These are phyloP conservation scores for Florisuga fusca DNA, from an alignment of 2,797 vertebrate genomes.

Conservation along the genomic window DNA sequence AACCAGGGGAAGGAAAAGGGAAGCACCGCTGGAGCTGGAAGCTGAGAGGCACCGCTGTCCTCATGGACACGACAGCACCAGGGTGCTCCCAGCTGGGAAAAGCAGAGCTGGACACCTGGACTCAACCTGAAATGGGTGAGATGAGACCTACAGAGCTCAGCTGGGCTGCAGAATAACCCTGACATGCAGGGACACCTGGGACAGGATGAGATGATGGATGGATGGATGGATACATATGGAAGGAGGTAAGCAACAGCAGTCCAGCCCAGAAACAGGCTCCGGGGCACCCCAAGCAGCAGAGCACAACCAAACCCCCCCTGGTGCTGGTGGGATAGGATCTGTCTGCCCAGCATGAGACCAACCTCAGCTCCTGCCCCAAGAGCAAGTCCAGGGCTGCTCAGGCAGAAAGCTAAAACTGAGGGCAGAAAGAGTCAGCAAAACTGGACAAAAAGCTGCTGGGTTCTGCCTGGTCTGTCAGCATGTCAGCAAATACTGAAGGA, in stretches of 20 bases:
- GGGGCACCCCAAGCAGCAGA: not conserved
- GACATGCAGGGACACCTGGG: not conserved
- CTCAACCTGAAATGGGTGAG: rapidly evolving
- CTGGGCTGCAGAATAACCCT: not conserved
- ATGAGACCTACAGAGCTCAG: not conserved
- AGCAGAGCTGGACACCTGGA: not conserved
- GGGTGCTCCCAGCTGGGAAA: not conserved
- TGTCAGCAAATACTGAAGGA: not conserved
- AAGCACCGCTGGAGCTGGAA: too few relatives aligned
- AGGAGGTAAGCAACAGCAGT: too few relatives aligned
- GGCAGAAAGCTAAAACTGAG: not conserved
- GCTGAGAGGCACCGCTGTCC: rapidly evolving
- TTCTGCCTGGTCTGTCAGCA: not conserved
- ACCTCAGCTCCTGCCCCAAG: not conserved
- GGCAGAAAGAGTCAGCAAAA: not conserved
- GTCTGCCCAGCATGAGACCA: not conserved
- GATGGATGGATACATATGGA: too few relatives aligned
- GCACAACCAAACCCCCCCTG: not conserved
- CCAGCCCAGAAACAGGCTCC: too few relatives aligned
- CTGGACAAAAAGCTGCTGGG: not conserved
- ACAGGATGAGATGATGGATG: too few relatives aligned
- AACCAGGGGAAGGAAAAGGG: not conserved
- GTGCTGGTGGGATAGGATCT: not conserved
- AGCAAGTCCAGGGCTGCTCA: not conserved
- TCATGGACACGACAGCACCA: rapidly evolving